Evolutionary conservation across 2,797 vertebrate species (phyloP), one percentile per base, ranked within the genome.

Genomic region (Channa striata): DNA sequence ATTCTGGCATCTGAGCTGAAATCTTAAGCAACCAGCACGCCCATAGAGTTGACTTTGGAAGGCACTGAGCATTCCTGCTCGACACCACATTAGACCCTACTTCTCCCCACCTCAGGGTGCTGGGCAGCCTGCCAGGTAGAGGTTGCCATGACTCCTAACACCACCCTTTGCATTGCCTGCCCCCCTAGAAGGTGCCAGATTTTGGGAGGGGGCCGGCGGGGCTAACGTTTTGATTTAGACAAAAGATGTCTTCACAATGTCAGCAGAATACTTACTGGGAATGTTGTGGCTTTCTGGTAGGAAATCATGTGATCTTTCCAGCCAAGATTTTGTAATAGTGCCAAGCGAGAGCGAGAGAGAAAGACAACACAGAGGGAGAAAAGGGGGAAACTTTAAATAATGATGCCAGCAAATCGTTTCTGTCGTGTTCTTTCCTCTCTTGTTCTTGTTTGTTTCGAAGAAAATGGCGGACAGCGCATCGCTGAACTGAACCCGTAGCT

Each of bases 171-270:
- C 83, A 64, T 77, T 21, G 69, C 72, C 68, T 30, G 25, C 11
- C 54, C 92, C 92, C 93, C 53, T 25, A 91, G 95, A 96, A 96
- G 95, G 95, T 96, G 94, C 95, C 95, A 94, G 93, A 92, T 95
- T 96, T 95, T 95, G 61, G 83, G 72, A 75, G 94, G 77, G 92
- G 94, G 94, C 93, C 91, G 93, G 91, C 93, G 93, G 92, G 93
- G 95, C 94, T 95, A 95, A 94, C 93, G 85, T 95, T 97, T 95
- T 95, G 94, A 95, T 96, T 94, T 92, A 96, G 95, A 98, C 95
- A 97, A 97, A 97, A 97, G 96, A 96, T 95, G 94, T 96, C 96
- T 96, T 96, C 91, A 95, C 96, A 94, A 90, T 94, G 95, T 97
- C 95, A 96, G 96, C 95, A 95, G 94, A 97, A 96, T 94, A 93